Evolutionary conservation across 2,888 invertebrate genomes (phyloP).

Genomic region (Drosophila fungiperda): DNA sequence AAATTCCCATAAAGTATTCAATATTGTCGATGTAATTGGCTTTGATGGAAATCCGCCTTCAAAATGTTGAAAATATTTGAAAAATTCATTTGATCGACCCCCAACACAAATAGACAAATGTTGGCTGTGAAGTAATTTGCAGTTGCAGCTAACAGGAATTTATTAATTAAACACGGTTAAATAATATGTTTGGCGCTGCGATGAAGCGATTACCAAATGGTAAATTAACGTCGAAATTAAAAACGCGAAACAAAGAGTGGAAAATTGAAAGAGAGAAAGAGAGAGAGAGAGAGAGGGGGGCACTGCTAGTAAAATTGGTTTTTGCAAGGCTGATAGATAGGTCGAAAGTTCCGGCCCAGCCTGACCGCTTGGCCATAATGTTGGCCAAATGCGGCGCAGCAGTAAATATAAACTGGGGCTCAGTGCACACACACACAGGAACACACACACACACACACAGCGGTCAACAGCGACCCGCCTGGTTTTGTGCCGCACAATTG

Average conservation of each 20-base stretch:
- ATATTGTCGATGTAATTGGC: not conserved
- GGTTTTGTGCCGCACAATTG: slow-evolving; percentile 57
- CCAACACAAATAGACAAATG: not conserved
- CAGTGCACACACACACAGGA: not conserved
- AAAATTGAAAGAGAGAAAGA: slow-evolving; percentile 22
- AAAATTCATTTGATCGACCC: not conserved
- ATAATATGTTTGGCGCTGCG: slow-evolving; percentile 36
- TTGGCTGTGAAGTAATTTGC: slow-evolving; percentile 21
- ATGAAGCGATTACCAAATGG: slow-evolving; percentile 13
- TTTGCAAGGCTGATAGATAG: slow-evolving; percentile 49
- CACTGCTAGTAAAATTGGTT: slow-evolving; percentile 27
- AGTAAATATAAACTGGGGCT: slow-evolving; percentile 63
- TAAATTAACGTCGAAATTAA: slow-evolving; percentile 32
- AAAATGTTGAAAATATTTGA: not conserved
- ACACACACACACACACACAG: slow-evolving; percentile 2
- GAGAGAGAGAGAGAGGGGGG: slow-evolving; percentile 21
- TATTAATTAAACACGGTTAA: slow-evolving; percentile 58
- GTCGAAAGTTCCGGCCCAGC: slow-evolving; percentile 5
- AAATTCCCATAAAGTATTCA: not conserved
- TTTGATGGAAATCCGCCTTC: not conserved
- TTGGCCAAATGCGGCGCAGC: slow-evolving; percentile 57
- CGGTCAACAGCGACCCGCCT: slow-evolving; percentile 25
- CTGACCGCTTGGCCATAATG: slow-evolving; percentile 35
- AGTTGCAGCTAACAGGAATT: slow-evolving; percentile 44
- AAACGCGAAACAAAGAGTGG: not conserved